A percentile compares a stretch with the other conserved stretches of the same genome.
phyloP scores from a whole-genome alignment of 2,888 invertebrate genomes.

The Dinocampus coccinellae region DNA sequence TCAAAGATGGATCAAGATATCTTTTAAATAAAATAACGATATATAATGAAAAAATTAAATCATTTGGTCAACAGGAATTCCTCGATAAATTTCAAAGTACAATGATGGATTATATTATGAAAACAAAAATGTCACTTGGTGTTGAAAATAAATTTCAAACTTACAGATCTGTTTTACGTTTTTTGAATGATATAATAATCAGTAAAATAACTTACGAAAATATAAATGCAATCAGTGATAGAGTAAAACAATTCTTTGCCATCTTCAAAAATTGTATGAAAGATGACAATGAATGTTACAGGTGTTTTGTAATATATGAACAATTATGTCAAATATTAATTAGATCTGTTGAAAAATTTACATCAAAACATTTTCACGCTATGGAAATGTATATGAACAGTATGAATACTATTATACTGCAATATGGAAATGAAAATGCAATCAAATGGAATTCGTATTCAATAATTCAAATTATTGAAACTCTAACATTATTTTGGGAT shows the following conservation, averaged over 20 bases:
- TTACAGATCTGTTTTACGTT: conserved; percentile 38
- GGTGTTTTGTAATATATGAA: conserved; percentile 30
- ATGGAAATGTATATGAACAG: conserved; percentile 7
- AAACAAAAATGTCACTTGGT: conserved; percentile 26
- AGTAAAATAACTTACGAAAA: conserved; percentile 26
- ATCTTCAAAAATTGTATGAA: conserved; percentile 34
- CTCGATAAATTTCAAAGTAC: conserved; percentile 37
- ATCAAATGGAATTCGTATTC: conserved; percentile 33
- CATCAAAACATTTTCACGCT: background rate
- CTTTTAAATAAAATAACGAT: conserved; percentile 31
- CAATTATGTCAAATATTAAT: conserved; percentile 30
- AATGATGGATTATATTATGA: conserved; percentile 33
- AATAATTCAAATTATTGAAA: conserved; percentile 3
- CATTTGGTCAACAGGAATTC: background rate
- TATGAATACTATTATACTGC: background rate
- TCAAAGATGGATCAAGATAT: background rate
- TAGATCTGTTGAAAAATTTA: conserved; percentile 16
- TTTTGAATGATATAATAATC: conserved; percentile 40
- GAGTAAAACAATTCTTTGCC: conserved; percentile 27
- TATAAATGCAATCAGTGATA: conserved; percentile 3
- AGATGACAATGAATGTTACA: background rate
- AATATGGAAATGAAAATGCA: background rate
- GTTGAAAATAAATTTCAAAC: conserved; percentile 39
- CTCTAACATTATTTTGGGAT: conserved; percentile 32
- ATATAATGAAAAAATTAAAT: conserved; percentile 15